A percentile compares a stretch with the other conserved stretches of the same genome.
Evolutionary conservation across 2,797 vertebrate genomes (phyloP).

Genomic region (Tachyglossus aculeatus): DNA sequence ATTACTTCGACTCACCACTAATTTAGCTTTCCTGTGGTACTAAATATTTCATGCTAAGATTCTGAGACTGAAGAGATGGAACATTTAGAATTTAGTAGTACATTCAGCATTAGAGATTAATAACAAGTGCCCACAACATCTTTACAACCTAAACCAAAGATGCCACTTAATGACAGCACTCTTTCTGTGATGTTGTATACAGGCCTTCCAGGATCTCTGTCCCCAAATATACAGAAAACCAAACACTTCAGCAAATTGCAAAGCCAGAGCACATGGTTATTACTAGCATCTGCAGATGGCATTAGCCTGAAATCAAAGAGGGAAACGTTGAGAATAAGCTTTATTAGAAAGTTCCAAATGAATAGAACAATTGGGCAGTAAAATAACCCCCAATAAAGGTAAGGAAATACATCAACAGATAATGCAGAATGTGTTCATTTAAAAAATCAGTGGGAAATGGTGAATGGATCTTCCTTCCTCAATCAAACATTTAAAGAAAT

Average conservation of each 20-base stretch:
- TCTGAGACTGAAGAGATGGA: slow-evolving; percentile 31
- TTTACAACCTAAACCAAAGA: not conserved
- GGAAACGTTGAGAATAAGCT: slow-evolving; percentile 7
- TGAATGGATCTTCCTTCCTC: not conserved
- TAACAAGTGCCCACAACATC: not conserved
- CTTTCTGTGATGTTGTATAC: slow-evolving; percentile 8
- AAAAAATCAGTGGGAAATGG: not conserved
- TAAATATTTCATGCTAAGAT: slow-evolving; percentile 67
- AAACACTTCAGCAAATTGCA: slow-evolving; percentile 14
- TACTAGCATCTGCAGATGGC: not conserved
- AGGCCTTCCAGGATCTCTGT: not conserved
- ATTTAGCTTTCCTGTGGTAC: slow-evolving; percentile 69
- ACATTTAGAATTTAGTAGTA: not conserved
- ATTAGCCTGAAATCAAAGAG: not conserved
- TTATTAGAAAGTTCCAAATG: slow-evolving; percentile 29
- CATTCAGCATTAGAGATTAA: not conserved
- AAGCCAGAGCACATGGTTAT: not conserved
- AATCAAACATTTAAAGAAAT: not conserved
- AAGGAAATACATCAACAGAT: not conserved
- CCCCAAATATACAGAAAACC: slow-evolving; percentile 2
- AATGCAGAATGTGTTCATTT: not conserved
- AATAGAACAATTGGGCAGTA: not conserved
- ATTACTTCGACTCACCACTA: slow-evolving; percentile 77
- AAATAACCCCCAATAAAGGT: slow-evolving; percentile 10
- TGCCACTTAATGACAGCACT: not conserved